Percentiles rank a stretch among this genome's conserved stretches.
phyloP scores from a whole-genome alignment of 2,797 vertebrate genomes.

The Chrosomus eos region DNA sequence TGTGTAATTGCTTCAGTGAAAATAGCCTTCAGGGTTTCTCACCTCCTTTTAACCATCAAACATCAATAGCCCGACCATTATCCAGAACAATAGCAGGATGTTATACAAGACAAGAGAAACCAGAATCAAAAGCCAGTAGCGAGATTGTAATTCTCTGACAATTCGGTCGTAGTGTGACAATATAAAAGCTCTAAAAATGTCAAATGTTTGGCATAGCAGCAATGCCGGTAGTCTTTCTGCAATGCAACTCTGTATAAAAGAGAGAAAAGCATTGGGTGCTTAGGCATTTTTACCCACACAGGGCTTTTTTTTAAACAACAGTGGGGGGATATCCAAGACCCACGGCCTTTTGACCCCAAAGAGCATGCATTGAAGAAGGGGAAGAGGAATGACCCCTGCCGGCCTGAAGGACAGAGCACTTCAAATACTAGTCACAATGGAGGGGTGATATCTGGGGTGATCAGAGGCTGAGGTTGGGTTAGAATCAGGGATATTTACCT shows the following conservation, averaged over 20 bases:
- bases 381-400: slow-evolving; percentile 63
- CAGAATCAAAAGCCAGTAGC: slow-evolving; percentile 48
- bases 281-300: slow-evolving; percentile 50
- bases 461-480: slow-evolving; percentile 62
- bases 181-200: not conserved
- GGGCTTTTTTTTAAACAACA: slow-evolving; percentile 61
- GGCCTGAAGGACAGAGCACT: slow-evolving; percentile 67
- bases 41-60: slow-evolving; percentile 66
- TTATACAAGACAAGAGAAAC: slow-evolving; percentile 70
- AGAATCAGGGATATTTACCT: slow-evolving; percentile 64
- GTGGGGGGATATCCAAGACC: slow-evolving; percentile 60
- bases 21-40: slow-evolving; percentile 70
- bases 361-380: slow-evolving; percentile 61
- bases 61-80: slow-evolving; percentile 63
- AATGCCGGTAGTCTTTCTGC: not conserved
- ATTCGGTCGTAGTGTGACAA: slow-evolving; percentile 4
- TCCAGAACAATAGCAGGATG: slow-evolving; percentile 68
- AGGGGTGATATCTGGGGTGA: slow-evolving; percentile 58
- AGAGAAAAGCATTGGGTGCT: slow-evolving; percentile 47
- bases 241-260: slow-evolving; percentile 21
- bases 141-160: slow-evolving; percentile 15
- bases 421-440: slow-evolving; percentile 68
- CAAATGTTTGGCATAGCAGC: slow-evolving; percentile 33
- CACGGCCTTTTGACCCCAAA: slow-evolving; percentile 69
- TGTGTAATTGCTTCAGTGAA: slow-evolving; percentile 60